Conservation (phyloP, 2,888 invertebrate species). For the Tipula vernalis region DNA sequence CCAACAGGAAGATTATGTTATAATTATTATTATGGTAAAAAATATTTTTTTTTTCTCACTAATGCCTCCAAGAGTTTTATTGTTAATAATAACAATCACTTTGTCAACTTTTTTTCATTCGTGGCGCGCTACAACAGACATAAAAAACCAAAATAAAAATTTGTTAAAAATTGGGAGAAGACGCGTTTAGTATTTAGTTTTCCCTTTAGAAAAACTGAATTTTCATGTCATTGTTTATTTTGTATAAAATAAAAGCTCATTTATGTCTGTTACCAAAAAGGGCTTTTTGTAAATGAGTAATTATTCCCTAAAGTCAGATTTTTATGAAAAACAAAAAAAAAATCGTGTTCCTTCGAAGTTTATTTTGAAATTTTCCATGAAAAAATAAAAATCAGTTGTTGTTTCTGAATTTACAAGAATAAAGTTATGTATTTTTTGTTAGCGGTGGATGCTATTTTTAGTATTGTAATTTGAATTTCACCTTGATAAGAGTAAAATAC, state of each 20-base stretch:
- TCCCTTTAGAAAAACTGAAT: neutral
- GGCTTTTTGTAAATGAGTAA: neutral
- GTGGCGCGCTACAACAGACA: neutral
- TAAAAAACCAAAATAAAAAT: neutral
- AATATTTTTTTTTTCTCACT: neutral
- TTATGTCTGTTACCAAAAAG: neutral
- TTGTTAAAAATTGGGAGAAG: neutral
- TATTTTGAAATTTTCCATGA: neutral
- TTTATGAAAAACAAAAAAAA: neutral
- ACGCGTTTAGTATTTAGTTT: neutral
- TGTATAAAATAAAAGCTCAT: neutral
- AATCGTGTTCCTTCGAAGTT: neutral
- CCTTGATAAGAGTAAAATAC: neutral
- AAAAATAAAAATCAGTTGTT: neutral
- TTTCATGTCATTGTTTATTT: neutral
- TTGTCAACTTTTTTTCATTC: neutral
- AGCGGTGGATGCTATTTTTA: neutral
- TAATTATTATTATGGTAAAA: neutral
- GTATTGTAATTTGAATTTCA: neutral
- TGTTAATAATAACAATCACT: neutral
- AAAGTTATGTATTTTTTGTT: neutral
- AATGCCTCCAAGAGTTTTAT: neutral
- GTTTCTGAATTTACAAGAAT: neutral
- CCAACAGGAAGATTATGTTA: neutral
- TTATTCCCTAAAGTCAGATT: neutral